A percentile compares a stretch with the other conserved stretches of the same genome.
Evolutionary conservation across 2,888 invertebrate genomes (phyloP).

Genomic region (Mythimna vitellina): DNA sequence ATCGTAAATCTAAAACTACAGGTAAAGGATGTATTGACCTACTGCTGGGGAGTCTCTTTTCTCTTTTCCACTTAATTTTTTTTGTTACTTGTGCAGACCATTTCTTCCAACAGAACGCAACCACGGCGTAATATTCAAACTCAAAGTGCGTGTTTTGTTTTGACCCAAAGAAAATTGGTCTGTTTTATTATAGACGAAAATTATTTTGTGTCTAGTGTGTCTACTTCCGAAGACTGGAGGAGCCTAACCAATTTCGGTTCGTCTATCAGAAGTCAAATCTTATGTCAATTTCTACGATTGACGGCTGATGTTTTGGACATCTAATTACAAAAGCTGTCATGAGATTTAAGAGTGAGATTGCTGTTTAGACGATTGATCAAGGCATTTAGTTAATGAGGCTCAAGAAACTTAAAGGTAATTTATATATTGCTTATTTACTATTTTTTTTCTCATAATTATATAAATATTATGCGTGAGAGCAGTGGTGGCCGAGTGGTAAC

Average conservation of each 20-base stretch:
- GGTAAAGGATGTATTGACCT: too few relatives aligned
- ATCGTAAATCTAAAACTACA: too few relatives aligned
- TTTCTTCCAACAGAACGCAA: too few relatives aligned
- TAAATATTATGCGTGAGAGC: too few relatives aligned
- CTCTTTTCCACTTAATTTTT: too few relatives aligned
- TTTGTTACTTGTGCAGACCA: too few relatives aligned
- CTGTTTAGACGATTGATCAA: constrained; percentile 14
- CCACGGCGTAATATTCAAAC: too few relatives aligned
- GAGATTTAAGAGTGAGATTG: not conserved
- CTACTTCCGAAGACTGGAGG: not conserved
- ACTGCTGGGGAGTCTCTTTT: too few relatives aligned
- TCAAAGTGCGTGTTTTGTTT: not conserved
- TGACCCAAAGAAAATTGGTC: not conserved
- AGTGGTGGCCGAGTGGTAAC: too few relatives aligned
- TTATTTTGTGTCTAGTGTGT: not conserved
- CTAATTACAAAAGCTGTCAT: not conserved
- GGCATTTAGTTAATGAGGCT: not conserved
- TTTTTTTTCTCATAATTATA: not conserved
- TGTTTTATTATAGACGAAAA: too few relatives aligned
- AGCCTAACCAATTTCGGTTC: constrained; percentile 1
- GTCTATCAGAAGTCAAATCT: constrained; percentile 5
- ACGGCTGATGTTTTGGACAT: constrained; percentile 16
- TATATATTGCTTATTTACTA: not conserved
- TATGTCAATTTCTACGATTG: not conserved
- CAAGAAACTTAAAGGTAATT: not conserved